Evolutionary conservation across 1,140 invertebrate genomes (phyloP).

Genomic region (Calycopis cecrops): DNA sequence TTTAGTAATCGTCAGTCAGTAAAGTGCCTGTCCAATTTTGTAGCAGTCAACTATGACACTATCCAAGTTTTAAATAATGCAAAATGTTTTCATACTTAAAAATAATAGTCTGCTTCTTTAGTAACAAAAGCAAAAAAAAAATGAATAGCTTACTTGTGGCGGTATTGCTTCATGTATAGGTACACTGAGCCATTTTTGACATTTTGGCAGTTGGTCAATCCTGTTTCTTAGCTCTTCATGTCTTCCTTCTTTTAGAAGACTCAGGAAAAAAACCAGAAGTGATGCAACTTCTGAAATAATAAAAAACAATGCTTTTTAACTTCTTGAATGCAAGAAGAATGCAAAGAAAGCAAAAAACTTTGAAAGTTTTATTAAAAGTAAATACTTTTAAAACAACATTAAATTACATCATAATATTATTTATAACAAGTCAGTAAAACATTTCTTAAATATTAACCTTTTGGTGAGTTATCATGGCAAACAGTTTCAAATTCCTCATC

Average conservation of each 20-base stretch:
- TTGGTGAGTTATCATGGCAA: slow-evolving; percentile 79
- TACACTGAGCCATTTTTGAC: slow-evolving; percentile 60
- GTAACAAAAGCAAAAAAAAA: not conserved
- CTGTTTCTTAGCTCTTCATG: slow-evolving; percentile 53
- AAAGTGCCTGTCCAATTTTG: no score
- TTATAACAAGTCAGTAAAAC: not conserved
- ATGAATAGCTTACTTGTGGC: slow-evolving; percentile 52
- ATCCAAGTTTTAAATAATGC: no score
- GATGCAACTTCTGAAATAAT: slow-evolving; percentile 55
- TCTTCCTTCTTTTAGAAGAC: slow-evolving; percentile 51
- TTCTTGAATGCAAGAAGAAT: no score
- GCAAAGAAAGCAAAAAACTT: no score
- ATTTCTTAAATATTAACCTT: slow-evolving; percentile 45
- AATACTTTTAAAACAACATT: no score
- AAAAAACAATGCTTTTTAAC: no score
- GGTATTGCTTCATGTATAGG: slow-evolving; percentile 58
- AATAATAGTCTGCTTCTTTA: no score
- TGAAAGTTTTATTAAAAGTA: no score
- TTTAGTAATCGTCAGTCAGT: no score
- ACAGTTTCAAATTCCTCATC: slow-evolving; percentile 80
- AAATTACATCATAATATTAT: no score
- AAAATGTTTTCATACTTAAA: no score
- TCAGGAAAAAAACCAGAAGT: slow-evolving; percentile 44
- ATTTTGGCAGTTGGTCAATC: slow-evolving; percentile 59
- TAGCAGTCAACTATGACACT: no score